Base-by-base conservation (phyloP, 2,113 vertebrate genomes). In the Burhinus bistriatus region DNA sequence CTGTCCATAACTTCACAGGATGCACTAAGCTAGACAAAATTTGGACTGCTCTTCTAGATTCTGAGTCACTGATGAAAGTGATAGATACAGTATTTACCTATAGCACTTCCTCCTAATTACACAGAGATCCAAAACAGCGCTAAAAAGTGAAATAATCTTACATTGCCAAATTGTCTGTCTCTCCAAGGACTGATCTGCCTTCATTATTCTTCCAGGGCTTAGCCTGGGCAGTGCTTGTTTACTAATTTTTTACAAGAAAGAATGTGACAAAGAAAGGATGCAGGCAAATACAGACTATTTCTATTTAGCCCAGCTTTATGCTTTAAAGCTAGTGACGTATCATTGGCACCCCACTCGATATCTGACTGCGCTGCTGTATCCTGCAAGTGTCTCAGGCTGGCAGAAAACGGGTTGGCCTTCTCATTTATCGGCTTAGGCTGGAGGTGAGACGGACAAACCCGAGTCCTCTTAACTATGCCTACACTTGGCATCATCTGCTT, bases 261-360 rank as follows among this genome's bases (percentile, higher is more conserved):
- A 47, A 38, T 13, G 5, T 47, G 29, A 42, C 51, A 61, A 42
- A 51, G 17, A 68, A 16, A 62, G 34, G 9, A 61, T 38, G 16
- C 12, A 51, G 32, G 44, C 3, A 3, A 45, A 70, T 23, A 79
- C 15, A 51, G 26, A 25, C 51, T 58, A 36, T 34, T 54, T 68
- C 38, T 45, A 13, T 44, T 54, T 32, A 70, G 38, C 14, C 47
- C 47, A 45, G 27, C 47, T 62, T 65, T n/a, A 44, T 29, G 9
- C 49, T 49, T 40, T 65, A 32, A 34, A 70, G 7, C 64, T 10
- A 54, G 26, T 21, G 8, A 44, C 2, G 0, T 23, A 34, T 45
- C 29, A 23, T 7, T 10, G 12, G 10, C 3, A 2, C 30, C 23
- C 34, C 1, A 0, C 23, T 29, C 4, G 1, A 12, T 13, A 47